Evolutionary conservation across 2,797 vertebrate genomes (phyloP), one percentile per base, ranked within the genome.

Genomic region (Rhynchotus rufescens): DNA sequence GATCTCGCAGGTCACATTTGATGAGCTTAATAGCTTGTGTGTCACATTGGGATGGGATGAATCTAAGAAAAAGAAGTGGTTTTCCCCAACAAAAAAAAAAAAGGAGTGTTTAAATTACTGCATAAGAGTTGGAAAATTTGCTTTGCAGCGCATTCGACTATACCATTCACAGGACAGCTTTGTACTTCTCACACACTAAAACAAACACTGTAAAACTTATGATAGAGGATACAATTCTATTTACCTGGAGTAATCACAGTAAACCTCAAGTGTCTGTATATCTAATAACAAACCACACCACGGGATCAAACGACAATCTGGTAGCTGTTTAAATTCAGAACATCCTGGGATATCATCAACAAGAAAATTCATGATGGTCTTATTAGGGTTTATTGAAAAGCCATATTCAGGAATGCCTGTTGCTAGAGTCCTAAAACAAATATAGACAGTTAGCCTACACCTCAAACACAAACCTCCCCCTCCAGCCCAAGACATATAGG

Each of bases 261-360:
- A 98, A 84, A 99, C 97, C 15, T 99, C 98, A 65, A 99, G 97
- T 0, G 97, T 98, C 90, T 92, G 93, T 0, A 98, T 98, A 97
- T 99, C 98, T 74, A 99, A 90, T 91, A 99, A 97, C 22, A 99
- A 96, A 14, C 99, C 99, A 22, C 99, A 99, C 99, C 99, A 99
- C 0, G 98, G 98, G 84, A 99, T 98, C 82, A 99, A 94, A 91
- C 96, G 98, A 90, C 80, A 95, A 34, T 95, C 86, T 1, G 98
- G 98, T 64, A 99, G 96, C 76, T 98, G 94, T 1, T 92, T 94
- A 20, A 98, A 97, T 12, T 47, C 93, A 0, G 93, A 61, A 40
- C 77, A 89, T 16, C 81, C 91, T 21, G 79, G 95, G 65, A 89
- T 17, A 8, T 78, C 71, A 2, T 95, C 98, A 89, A 98, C 73